Base-by-base conservation (phyloP, 2,797 vertebrate species). In the Sardinella longiceps region DNA sequence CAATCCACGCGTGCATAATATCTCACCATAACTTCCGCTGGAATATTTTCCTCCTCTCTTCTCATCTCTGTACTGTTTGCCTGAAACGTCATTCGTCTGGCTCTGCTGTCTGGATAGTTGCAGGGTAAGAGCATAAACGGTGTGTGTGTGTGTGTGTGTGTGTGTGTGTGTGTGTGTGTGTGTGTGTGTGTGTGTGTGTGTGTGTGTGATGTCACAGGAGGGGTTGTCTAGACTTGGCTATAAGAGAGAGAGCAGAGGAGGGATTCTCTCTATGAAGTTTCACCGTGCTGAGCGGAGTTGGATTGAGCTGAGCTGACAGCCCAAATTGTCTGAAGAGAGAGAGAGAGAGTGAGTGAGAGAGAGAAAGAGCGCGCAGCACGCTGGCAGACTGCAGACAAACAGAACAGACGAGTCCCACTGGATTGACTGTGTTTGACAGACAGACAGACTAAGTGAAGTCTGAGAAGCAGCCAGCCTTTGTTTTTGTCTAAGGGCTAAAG, bases 211-310 rank as follows among this genome's bases (percentile, higher is more conserved):
- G 88, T 90, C 87, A 90, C 46, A 88, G 86, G 86, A 83, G 88
- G 89, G 89, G 66, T 83, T 85, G 88, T 88, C 86, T 87, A 82
- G 30, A 80, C 46, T 83, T 86, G 28, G 74, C 85, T 90, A 92
- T 92, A 92, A 91, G 88, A 87, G 80, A 33, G 60, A 28, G 84
- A 82, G 88, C 80, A 82, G 82, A 83, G 81, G 81, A 80, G 86
- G 58, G 81, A 87, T 84, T 87, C 84, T 88, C 88, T 88, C 82
- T 83, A 87, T 85, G 85, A 83, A 88, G 82, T 74, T 74, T 74
- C 74, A 15, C 80, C 83, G 74, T 82, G 58, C 81, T 37, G 51
- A 82, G 83, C 82, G 33, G 39, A 63, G 30, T 77, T 37, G 51
- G 77, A 81, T 80, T 53, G 39, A 53, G 20, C 30, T 20, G 66